Evolutionary conservation across 1,140 invertebrate species (phyloP), one percentile per base, ranked within the genome.

Genomic region (Bombus superbus): DNA sequence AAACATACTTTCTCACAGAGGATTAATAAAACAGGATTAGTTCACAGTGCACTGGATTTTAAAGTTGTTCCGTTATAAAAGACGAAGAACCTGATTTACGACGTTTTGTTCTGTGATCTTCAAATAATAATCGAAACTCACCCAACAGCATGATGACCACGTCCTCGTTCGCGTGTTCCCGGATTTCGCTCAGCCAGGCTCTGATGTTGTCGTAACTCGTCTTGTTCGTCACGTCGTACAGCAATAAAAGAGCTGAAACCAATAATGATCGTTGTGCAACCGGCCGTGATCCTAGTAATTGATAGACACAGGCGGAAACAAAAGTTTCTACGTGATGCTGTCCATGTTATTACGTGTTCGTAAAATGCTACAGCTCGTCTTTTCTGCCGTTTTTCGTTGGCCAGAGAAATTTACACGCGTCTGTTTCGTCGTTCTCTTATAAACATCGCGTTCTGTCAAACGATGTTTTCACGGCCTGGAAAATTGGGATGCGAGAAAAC

Each of bases 171-270:
- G 98, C 98, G 92, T 98, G 98, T 92, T 98, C 97, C 87, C 97
- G 96, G 88, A 98, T 97, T 95, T 98, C 98, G 53, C 97, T 97
- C 32, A 98, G 96, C 98, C 98, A 99, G 42, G 97, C 97, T 91
- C 98, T 96, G 88, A 98, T 98, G 93, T 98, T 98, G 95, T 98
- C 97, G 93, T 98, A 98, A 92, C 98, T 98, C 53, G 96, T 97
- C 95, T 98, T 97, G 93, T 98, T 98, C 66, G 98, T 99, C 79
- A 99, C 98, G 94, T 99, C 98, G 95, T 99, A 99, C 0, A 99
- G 96, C 80, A 99, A 96, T 64, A 99, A 96, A 78, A 99, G 94
- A 18, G 97, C 97, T 98, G 95, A 89, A 96, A 97, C 88, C 69
- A 88, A 83, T 91, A 78, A 86, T 73, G n/a, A 74, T 79, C 53